These are phyloP conservation scores for Gallinago jamesoni DNA, from an alignment of 2,113 vertebrate species.

Conservation along the genomic window DNA sequence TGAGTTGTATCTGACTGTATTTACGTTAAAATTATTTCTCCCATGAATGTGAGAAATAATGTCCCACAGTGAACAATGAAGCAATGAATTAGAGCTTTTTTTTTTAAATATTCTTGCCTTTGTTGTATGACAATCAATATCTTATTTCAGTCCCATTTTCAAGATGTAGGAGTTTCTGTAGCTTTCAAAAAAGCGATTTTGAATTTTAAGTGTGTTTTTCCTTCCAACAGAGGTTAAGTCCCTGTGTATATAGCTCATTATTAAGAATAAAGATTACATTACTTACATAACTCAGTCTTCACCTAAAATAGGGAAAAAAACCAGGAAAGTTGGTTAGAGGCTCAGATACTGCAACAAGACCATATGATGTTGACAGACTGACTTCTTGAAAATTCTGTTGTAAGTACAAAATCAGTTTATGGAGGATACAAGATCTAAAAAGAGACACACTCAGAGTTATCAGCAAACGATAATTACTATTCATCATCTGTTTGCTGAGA, in stretches of 20 bases:
- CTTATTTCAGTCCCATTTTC: not conserved
- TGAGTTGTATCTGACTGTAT: not conserved
- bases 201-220: not conserved
- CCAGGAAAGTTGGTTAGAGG: not conserved
- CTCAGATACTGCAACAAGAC: not conserved
- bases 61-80: not conserved
- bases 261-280: not conserved
- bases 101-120: not conserved
- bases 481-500: conserved; percentile 32
- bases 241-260: not conserved
- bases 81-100: not conserved
- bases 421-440: not conserved
- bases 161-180: not conserved
- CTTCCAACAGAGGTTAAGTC: not conserved
- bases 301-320: not conserved
- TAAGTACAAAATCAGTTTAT: not conserved
- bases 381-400: not conserved
- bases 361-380: not conserved
- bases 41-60: not conserved
- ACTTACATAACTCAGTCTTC: not conserved
- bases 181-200: not conserved
- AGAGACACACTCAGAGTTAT: not conserved
- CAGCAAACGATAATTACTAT: conserved; percentile 1
- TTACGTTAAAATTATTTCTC: not conserved
- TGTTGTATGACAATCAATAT: accelerated